Evolutionary conservation across 2,888 invertebrate genomes (phyloP).

Genomic region (Pyrochroa serraticornis): DNA sequence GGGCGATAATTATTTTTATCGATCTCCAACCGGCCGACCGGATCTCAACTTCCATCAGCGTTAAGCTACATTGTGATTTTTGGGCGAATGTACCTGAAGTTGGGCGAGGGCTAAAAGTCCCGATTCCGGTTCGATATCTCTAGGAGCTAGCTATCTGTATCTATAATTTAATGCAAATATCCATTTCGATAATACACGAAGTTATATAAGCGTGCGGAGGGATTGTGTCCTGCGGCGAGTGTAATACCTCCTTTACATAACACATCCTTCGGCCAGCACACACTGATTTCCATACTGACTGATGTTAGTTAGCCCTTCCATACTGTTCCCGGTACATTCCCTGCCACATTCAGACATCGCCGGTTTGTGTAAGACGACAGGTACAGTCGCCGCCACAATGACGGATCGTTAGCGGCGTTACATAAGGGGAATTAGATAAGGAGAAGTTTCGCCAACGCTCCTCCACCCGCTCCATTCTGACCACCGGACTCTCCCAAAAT

Average conservation of each 20-base stretch:
- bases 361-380: constrained; percentile 51
- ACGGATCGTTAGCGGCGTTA: constrained; percentile 33
- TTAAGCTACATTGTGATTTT: too few relatives aligned
- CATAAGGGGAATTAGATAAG: constrained; percentile 12
- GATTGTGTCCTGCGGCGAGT: constrained; percentile 27
- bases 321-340: constrained; percentile 51
- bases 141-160: too few relatives aligned
- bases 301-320: constrained; percentile 54
- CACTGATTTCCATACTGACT: constrained; percentile 56
- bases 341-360: constrained; percentile 41
- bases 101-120: constrained; percentile 1
- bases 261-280: constrained; percentile 46
- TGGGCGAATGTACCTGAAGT: too few relatives aligned
- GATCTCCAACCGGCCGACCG: too few relatives aligned
- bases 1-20: too few relatives aligned
- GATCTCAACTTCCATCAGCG: too few relatives aligned
- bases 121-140: constrained; percentile 2
- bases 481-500: background rate
- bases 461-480: background rate
- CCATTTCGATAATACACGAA: too few relatives aligned
- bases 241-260: constrained; percentile 32
- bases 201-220: constrained; percentile 5
- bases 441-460: background rate
- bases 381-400: constrained; percentile 43
- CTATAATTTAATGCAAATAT: constrained; percentile 4